phyloP scores from a whole-genome alignment of 2,113 vertebrate genomes.

The Poecilia latipinna region DNA sequence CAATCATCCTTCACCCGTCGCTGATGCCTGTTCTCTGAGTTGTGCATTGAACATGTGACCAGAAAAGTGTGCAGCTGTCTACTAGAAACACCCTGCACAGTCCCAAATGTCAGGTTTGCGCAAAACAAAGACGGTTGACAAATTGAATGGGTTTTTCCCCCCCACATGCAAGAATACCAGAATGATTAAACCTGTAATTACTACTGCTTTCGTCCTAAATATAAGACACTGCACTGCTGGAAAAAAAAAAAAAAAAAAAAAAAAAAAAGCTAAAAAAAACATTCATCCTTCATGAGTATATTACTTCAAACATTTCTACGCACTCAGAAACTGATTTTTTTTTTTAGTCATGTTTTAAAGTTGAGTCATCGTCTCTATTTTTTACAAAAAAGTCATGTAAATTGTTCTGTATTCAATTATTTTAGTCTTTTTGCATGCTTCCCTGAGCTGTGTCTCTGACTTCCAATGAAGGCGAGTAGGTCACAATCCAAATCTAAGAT shows the following conservation, averaged over 20 bases:
- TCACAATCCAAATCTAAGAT: constrained; percentile 21
- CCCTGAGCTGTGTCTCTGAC: constrained; percentile 10
- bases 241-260: too few relatives aligned
- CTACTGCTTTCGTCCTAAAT: neutral
- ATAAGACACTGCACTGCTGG: too few relatives aligned
- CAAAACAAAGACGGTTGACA: neutral
- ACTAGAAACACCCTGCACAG: neutral
- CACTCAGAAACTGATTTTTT: constrained; percentile 18
- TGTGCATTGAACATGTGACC: neutral
- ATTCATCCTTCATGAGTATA: neutral
- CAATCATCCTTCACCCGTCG: constrained; percentile 48
- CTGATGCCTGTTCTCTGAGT: constrained; percentile 25
- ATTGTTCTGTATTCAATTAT: constrained; percentile 41
- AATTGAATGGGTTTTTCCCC: too few relatives aligned
- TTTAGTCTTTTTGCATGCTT: constrained; percentile 5
- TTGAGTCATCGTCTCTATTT: neutral
- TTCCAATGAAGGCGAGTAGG: constrained; percentile 19
- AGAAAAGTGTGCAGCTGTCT: neutral
- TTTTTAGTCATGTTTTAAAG: neutral
- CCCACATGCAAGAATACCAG: neutral
- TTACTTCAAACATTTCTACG: neutral
- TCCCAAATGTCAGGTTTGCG: neutral
- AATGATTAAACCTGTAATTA: neutral
- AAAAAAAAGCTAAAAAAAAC: neutral
- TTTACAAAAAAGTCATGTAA: neutral